phyloP scores from a whole-genome alignment of 2,888 invertebrate species.

The Lamellibrachia columna region DNA sequence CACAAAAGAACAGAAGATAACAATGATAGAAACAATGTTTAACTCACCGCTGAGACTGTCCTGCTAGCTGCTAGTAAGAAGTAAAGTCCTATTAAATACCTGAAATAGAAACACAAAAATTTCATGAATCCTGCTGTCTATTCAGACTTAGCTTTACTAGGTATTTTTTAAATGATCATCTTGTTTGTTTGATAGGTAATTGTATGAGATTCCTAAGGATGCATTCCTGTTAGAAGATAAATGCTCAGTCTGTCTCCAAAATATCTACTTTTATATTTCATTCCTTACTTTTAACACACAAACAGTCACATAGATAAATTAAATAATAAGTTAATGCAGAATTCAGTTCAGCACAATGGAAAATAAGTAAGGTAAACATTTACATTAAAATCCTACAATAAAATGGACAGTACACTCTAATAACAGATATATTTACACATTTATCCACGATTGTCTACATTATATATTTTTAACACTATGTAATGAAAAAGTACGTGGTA shows the following conservation, averaged over 20 bases:
- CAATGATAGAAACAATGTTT: not conserved
- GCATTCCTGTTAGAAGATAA: not conserved
- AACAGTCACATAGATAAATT: not conserved
- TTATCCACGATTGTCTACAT: too few species aligned
- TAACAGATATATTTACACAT: not conserved
- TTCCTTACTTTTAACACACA: too few species aligned
- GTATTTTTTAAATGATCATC: not conserved
- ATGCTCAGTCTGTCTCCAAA: not conserved
- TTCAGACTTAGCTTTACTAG: not conserved
- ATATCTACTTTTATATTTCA: too few species aligned
- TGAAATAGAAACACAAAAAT: not conserved
- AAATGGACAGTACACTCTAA: not conserved
- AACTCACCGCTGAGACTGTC: not conserved
- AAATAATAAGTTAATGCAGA: not conserved
- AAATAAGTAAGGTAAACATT: not conserved
- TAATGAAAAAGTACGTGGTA: not conserved
- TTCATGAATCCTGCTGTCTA: not conserved
- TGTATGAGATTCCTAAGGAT: not conserved
- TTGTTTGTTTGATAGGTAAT: not conserved
- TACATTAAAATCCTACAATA: not conserved
- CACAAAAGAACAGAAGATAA: not conserved
- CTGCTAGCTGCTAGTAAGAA: conserved; percentile 4
- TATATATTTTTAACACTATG: not conserved
- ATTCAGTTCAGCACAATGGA: not conserved
- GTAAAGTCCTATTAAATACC: conserved; percentile 6